Conservation (phyloP, 2,113 vertebrate genomes). For the Felis chaus region DNA sequence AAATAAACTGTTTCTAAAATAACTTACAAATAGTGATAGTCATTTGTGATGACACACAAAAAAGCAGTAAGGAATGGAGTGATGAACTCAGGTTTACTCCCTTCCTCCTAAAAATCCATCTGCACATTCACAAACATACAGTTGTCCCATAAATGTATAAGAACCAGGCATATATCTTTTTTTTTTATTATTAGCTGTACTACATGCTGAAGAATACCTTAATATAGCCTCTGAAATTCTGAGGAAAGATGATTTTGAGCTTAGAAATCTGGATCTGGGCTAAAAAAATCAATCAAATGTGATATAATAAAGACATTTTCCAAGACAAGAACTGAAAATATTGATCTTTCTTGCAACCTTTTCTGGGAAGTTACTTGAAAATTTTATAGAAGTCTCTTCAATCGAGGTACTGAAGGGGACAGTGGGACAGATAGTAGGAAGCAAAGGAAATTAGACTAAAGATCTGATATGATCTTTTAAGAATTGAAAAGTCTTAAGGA, state of each 20-base stretch:
- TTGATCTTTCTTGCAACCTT: background rate
- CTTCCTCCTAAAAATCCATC: background rate
- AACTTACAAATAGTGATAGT: background rate
- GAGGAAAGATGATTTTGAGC: background rate
- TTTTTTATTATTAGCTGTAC: background rate
- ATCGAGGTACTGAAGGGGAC: background rate
- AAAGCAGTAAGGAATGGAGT: background rate
- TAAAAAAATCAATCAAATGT: background rate
- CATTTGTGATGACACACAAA: background rate
- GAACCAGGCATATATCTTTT: background rate
- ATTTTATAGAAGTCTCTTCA: background rate
- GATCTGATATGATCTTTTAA: background rate
- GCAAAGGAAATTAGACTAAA: background rate
- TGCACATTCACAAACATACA: background rate
- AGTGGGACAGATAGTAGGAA: background rate
- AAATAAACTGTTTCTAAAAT: conserved; percentile 23
- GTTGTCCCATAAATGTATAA: background rate
- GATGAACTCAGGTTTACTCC: background rate
- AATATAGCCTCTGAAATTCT: background rate
- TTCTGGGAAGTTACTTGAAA: background rate
- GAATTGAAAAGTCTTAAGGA: background rate
- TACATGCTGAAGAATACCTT: background rate
- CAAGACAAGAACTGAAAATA: background rate
- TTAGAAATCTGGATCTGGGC: background rate
- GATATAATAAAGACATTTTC: background rate